Base-by-base conservation (phyloP, 2,113 vertebrate species). In the Rattus rattus region DNA sequence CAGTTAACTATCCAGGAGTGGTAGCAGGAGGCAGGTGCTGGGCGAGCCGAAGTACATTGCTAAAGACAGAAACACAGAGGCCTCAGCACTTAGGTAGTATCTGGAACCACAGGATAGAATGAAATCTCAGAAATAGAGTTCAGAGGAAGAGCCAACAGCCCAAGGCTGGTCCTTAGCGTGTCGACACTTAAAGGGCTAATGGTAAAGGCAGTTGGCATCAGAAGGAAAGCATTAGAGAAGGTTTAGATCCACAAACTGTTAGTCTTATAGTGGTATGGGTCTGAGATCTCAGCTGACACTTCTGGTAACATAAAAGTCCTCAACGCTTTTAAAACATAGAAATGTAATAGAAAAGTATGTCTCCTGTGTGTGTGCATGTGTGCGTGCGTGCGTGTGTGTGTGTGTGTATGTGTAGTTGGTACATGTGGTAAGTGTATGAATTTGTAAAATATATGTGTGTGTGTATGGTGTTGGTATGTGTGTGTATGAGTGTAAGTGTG, bases 91-190 rank as follows among this genome's bases (percentile, higher is more conserved):
- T 30, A 89, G 52, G 65, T 47, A 84, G 67, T n/a, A 77, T 70
- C 67, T 76, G 69, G 65, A 79, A 28, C 65, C 73, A 2, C 2
- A 13, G 88, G 83, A 10, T 11, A 19, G 39, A 30, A 47, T 26
- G 19, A 77, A 88, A 88, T 86, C 92, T 92, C 61, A 72, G 93
- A 76, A 43, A 47, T 0, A 54, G 86, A 73, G 65, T 70, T 88
- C 61, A 17, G 11, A 88, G 1, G 3, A 59, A 67, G 52, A 81
- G 61, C 26, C 1, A 0, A 16, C 67, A 90, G 87, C 67, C 30
- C 76, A 61, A 11, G 75, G 73, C 76, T 70, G 61, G 75, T 36
- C 47, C 63, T 22, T 9, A 52, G 52, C 43, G 11, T 3, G 3
- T n/a, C 12, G 14, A 2, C 36, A 2, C 10, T 20, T 13, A 28